Evolutionary conservation across 2,797 vertebrate genomes (phyloP).

Genomic region (Eidolon dupreanum): DNA sequence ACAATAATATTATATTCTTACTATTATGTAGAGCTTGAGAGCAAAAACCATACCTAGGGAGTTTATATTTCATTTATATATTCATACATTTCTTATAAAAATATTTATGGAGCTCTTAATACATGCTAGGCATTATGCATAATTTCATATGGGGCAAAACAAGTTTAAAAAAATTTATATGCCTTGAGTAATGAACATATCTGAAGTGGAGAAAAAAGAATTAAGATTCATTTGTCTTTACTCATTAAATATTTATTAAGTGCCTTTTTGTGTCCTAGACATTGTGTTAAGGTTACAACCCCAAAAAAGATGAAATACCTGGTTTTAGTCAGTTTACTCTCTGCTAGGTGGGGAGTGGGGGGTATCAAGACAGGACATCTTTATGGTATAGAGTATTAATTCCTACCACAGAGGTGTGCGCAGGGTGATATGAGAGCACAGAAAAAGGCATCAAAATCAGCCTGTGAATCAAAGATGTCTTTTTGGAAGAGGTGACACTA

Average conservation of each 20-base stretch:
- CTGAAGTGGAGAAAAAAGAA: not conserved
- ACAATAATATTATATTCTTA: not conserved
- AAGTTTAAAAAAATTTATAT: not conserved
- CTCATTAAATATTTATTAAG: conserved; percentile 22
- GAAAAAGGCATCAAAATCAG: not conserved
- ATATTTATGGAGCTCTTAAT: not conserved
- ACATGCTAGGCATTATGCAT: not conserved
- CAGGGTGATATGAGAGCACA: not conserved
- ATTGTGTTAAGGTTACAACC: not conserved
- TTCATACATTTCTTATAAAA: not conserved
- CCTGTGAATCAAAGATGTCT: not conserved
- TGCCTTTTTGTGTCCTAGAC: not conserved
- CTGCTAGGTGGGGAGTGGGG: not conserved
- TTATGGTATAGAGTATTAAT: not conserved
- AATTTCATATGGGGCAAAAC: conserved; percentile 28
- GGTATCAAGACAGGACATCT: not conserved
- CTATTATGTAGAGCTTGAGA: not conserved
- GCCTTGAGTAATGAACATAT: not conserved
- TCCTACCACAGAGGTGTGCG: not conserved
- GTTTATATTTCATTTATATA: conserved; percentile 43
- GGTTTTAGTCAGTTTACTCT: not conserved
- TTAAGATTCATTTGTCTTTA: not conserved
- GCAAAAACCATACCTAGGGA: not conserved
- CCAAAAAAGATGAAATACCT: not conserved
- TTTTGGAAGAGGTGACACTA: not conserved